Evolutionary conservation across 2,113 vertebrate species (phyloP).

Genomic region (Perognathus longimembris): DNA sequence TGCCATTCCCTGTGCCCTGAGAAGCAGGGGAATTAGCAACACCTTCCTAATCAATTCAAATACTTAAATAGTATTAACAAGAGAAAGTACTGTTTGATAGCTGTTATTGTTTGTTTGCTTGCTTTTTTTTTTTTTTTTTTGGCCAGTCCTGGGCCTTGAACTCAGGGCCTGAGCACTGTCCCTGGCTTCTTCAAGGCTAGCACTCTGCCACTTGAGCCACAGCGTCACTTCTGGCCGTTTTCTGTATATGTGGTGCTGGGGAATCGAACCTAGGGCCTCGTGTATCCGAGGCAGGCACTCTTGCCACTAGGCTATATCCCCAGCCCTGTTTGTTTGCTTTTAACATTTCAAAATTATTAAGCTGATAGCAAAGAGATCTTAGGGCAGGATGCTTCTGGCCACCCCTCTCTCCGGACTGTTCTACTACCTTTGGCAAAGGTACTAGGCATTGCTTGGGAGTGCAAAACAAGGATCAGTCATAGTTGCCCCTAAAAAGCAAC

Average conservation of each 20-base stretch:
- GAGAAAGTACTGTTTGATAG: neutral
- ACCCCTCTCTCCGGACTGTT: neutral
- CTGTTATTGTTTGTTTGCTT: neutral
- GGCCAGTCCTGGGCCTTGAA: no score
- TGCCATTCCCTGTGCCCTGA: neutral
- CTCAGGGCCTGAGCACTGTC: no score
- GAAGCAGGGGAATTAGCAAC: neutral
- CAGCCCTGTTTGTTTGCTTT: neutral
- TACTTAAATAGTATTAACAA: neutral
- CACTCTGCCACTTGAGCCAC: no score
- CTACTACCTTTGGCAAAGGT: neutral
- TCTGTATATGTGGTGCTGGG: no score
- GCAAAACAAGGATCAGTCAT: neutral
- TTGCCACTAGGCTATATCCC: no score
- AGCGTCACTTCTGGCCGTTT: no score
- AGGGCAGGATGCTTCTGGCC: neutral
- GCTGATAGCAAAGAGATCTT: neutral
- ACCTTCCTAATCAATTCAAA: neutral
- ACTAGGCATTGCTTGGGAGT: slow-evolving; percentile 3
- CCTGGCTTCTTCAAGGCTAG: no score
- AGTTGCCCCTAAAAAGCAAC: neutral
- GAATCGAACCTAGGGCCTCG: no score
- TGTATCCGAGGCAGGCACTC: no score
- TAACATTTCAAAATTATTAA: neutral
- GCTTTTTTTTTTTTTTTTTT: no score